Conservation (phyloP, 1,140 invertebrate species). For the Aphelinus certus region DNA sequence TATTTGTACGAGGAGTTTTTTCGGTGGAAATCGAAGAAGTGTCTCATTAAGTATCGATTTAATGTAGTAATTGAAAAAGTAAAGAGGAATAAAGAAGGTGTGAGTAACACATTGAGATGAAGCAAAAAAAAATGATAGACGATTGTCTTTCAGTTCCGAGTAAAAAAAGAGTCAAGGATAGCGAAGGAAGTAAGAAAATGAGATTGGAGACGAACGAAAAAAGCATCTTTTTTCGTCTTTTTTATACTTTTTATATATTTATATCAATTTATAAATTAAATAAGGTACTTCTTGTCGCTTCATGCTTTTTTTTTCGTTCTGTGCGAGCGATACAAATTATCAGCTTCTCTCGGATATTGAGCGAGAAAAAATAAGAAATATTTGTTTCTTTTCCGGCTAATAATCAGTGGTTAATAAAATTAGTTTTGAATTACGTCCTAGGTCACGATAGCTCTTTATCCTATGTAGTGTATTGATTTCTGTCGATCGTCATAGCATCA, state of each 20-base stretch:
- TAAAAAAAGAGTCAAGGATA: slow-evolving; percentile 31
- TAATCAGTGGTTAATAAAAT: slow-evolving; percentile 12
- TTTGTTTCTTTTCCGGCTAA: slow-evolving; percentile 15
- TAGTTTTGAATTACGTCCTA: neutral
- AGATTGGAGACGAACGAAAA: slow-evolving; percentile 15
- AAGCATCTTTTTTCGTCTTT: slow-evolving; percentile 23
- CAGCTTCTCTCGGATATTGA: slow-evolving; percentile 15
- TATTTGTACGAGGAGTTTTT: slow-evolving; percentile 19
- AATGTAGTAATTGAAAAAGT: slow-evolving; percentile 34
- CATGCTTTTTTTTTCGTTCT: slow-evolving; percentile 43
- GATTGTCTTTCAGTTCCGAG: slow-evolving; percentile 39
- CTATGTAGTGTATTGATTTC: slow-evolving; percentile 24
- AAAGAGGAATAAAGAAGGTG: slow-evolving; percentile 20
- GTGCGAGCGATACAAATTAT: slow-evolving; percentile 15
- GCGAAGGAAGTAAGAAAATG: slow-evolving; percentile 18
- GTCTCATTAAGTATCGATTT: slow-evolving; percentile 36
- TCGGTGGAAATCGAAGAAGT: slow-evolving; percentile 31
- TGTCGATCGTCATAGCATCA: slow-evolving; percentile 30
- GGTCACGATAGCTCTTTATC: neutral
- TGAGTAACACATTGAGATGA: slow-evolving; percentile 9
- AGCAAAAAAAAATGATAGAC: neutral
- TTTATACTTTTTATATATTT: slow-evolving; percentile 45
- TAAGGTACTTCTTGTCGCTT: slow-evolving; percentile 43
- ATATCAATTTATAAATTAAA: slow-evolving; percentile 42
- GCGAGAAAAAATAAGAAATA: slow-evolving; percentile 14